Base-by-base conservation (phyloP, 2,888 invertebrate species). In the Biston stratarius region DNA sequence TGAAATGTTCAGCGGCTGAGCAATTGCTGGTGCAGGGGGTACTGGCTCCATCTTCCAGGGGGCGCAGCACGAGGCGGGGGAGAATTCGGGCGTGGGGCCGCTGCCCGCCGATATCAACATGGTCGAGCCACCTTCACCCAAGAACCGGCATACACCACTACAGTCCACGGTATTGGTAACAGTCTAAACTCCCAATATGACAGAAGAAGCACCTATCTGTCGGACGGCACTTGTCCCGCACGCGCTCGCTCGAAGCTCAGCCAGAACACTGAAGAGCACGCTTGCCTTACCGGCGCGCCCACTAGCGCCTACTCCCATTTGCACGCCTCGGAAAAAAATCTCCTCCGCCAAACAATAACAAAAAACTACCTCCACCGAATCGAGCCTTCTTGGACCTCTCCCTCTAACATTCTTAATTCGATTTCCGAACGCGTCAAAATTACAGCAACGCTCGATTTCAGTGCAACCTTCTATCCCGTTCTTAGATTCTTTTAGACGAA, bases 51-150 rank as follows among this genome's bases (percentile, higher is more conserved):
- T 95, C 94, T 94, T 95, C 95, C 95, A 95, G 91, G 94, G 86
- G 81, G 94, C 89, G 94, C 95, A 90, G 94, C 95, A 90, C 90
- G 95, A 89, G 83, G 94, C 89, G 87, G 95, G 90, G 88, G 94
- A 94, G 82, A 93, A 94, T 85, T 94, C 94, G 85, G 94, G 89
- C 88, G 94, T 94, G 86, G 94, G 92, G 89, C 94, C 91, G 92
- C 94, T 91, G 92, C 94, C 91, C 95, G 95, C 95, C 84, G 95
- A 95, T 92, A 95, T 95, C 94, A 95, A 95, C 95, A 95, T 95
- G 86, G 90, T 92, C 87, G 88, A 83, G 85, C 89, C 90, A 88
- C 88, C 88, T 77, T 83, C 77, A 80, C 74, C 69, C 75, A 69
- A 78, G 84, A 77, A 70, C 78, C 83, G 83, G 78, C 61, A 63